Base-by-base conservation (phyloP, 2,888 invertebrate genomes). In the Embidobia sp. region DNA sequence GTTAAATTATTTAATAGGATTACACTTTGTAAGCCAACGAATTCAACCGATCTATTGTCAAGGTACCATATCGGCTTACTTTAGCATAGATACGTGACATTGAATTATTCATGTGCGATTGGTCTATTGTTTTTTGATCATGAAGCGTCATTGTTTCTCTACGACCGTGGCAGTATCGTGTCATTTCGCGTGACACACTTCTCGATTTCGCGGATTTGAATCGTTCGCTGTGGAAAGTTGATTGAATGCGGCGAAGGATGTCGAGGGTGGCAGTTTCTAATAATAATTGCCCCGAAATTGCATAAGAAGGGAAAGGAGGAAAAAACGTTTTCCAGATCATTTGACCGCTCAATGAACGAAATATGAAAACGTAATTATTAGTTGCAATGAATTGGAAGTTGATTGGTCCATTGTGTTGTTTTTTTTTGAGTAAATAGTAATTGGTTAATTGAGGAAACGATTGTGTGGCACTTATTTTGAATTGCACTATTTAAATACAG, bases 371-470 rank as follows among this genome's bases (percentile, higher is more conserved):
- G 2, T 16, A 42, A 11, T 2, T 29, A 37, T 11, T 26, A 4
- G 44, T 27, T 22, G 42, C 49, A 35, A 27, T 46, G 51, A 59
- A 70, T 70, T 61, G 53, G 10, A 19, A 26, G 37, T 51, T 51
- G 53, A 70, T 70, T 53, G 70, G 61, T 37, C 22, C 44, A 61
- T 70, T 70, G 70, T 70, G 37, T 13, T 6, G 16, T 2, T 49
- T 10, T 53, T 53, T 69, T 61, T 31, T 7, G n/a, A 53, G 42
- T 33, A 37, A 59, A 72, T 31, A 35, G n/a, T 55, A 53, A 72
- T 72, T 63, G 63, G 63, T 18, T 73, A 73, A 73, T 73, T 57
- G 64, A 64, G 42, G 57, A 73, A 73, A 57, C 27, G 63, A 49
- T 72, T 72, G 63, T 55, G 2, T 8, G 42, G 57, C 7, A 53